Conservation (phyloP, 1,140 invertebrate species). For the Meloidogyne floridensis region DNA sequence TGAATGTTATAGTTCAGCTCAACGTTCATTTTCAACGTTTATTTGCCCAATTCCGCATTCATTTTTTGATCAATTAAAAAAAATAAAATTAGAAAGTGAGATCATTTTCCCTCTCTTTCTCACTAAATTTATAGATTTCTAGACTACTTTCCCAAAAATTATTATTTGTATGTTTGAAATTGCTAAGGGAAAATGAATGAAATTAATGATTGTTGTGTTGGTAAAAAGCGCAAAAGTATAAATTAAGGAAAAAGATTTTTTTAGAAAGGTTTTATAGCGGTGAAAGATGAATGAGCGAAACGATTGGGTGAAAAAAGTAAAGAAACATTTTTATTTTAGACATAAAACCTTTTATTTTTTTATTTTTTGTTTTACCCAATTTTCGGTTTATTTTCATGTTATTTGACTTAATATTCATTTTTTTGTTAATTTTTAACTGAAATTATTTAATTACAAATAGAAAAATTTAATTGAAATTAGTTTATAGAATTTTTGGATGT, state of each 20-base stretch:
- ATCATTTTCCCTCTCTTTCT: too few relatives aligned
- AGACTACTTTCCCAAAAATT: too few relatives aligned
- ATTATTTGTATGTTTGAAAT: neutral
- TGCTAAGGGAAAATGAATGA: neutral
- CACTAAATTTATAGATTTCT: too few relatives aligned
- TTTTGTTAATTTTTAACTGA: too few relatives aligned
- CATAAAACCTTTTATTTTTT: neutral
- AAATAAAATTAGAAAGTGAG: too few relatives aligned
- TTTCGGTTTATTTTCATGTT: neutral
- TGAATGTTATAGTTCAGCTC: too few relatives aligned
- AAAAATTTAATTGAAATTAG: too few relatives aligned
- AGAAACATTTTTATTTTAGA: constrained; percentile 3
- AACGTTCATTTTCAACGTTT: too few relatives aligned
- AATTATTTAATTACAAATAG: too few relatives aligned
- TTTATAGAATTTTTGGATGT: too few relatives aligned
- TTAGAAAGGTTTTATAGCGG: neutral
- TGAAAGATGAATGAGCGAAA: neutral
- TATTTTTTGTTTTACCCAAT: neutral
- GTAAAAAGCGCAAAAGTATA: neutral
- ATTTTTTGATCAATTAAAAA: too few relatives aligned
- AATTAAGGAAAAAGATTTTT: neutral
- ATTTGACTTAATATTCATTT: neutral
- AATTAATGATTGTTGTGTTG: constrained; percentile 2
- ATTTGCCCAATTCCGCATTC: too few relatives aligned
- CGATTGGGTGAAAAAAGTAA: neutral